Conservation (phyloP, 1,140 invertebrate genomes). For the Pachyrhynchus sulphureomaculatus region DNA sequence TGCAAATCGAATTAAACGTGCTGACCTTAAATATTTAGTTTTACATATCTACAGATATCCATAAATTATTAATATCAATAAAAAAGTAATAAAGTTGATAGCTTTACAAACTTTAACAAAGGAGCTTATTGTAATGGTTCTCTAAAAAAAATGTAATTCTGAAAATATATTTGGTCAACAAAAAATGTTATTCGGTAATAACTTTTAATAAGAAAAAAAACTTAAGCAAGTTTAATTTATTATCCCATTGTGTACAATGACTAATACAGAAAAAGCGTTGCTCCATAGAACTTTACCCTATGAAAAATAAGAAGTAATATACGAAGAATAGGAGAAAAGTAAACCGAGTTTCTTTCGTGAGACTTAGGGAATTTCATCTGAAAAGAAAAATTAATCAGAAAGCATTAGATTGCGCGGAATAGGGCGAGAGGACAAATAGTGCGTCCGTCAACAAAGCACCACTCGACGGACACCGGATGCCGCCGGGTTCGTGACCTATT, state of each 20-base stretch:
- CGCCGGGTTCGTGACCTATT: conserved; percentile 24
- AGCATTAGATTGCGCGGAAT: conserved; percentile 26
- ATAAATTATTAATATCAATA: too few species aligned
- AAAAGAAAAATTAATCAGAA: conserved; percentile 36
- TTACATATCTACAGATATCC: too few species aligned
- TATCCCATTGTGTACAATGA: not conserved
- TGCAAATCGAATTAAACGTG: too few species aligned
- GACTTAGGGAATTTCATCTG: not conserved
- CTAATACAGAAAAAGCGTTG: conserved; percentile 2
- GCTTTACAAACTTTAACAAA: too few species aligned
- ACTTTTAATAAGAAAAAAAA: too few species aligned
- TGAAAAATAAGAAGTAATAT: conserved; percentile 11
- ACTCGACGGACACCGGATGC: conserved; percentile 38
- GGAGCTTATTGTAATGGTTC: too few species aligned
- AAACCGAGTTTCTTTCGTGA: not conserved
- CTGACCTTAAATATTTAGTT: too few species aligned
- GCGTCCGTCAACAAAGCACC: conserved; percentile 38
- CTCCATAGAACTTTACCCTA: not conserved
- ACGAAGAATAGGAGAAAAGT: not conserved
- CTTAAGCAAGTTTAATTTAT: too few species aligned
- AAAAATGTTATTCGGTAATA: too few species aligned
- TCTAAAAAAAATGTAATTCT: too few species aligned
- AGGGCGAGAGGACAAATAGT: conserved; percentile 37
- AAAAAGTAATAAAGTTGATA: too few species aligned
- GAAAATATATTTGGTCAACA: too few species aligned